Conservation (phyloP, 2,113 vertebrate genomes). For the Aspiorhynchus laticeps region DNA sequence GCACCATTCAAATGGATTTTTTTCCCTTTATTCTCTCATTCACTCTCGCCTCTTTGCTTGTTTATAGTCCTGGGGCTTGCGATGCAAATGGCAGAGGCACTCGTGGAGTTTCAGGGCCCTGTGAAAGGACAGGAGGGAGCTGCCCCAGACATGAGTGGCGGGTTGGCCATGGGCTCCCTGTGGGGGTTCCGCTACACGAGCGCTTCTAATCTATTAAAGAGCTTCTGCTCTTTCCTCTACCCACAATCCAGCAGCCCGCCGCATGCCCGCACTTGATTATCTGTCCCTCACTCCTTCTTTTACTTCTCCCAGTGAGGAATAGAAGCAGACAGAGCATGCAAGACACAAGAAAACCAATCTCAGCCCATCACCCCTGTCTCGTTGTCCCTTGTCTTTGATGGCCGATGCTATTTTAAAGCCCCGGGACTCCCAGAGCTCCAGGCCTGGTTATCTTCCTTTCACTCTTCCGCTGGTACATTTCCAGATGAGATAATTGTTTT, state of each 20-base stretch:
- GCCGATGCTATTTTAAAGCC: conserved; percentile 52
- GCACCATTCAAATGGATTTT: conserved; percentile 25
- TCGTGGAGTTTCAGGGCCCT: conserved; percentile 37
- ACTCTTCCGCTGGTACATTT: conserved; percentile 59
- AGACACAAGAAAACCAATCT: conserved; percentile 62
- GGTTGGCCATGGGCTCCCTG: conserved; percentile 57
- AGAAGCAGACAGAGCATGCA: conserved; percentile 52
- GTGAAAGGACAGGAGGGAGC: conserved; percentile 35
- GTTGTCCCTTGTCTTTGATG: conserved; percentile 42
- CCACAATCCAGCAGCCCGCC: conserved; percentile 28
- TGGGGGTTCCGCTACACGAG: conserved; percentile 61
- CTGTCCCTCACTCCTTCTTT: conserved; percentile 57
- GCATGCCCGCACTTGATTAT: conserved; percentile 69
- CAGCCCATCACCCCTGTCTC: conserved; percentile 47
- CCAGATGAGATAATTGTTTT: conserved; percentile 44
- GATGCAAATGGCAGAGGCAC: conserved; percentile 63
- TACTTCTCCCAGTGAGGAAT: conserved; percentile 31
- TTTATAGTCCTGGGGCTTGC: conserved; percentile 47
- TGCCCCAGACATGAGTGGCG: conserved; percentile 55
- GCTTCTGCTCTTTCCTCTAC: conserved; percentile 65
- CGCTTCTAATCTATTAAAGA: conserved; percentile 71
- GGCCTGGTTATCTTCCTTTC: conserved; percentile 64
- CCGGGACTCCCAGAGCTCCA: conserved; percentile 55
- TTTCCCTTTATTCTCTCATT: conserved; percentile 24
- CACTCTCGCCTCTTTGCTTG: conserved; percentile 36